These are phyloP conservation scores for Halcyon leucocephala DNA, from an alignment of 2,797 vertebrate species.

Conservation along the genomic window DNA sequence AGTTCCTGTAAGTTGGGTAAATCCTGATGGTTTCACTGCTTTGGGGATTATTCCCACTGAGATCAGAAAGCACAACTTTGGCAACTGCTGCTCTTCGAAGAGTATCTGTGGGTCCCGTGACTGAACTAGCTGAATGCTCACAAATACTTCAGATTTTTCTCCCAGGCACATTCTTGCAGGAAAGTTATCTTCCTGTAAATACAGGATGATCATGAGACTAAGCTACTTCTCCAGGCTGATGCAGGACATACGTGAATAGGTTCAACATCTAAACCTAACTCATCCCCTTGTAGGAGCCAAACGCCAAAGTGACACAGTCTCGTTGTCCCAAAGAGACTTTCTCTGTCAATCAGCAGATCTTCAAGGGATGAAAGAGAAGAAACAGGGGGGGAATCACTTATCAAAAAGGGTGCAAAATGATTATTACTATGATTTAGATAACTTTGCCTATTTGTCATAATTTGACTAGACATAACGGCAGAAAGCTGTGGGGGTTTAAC, in stretches of 20 bases:
- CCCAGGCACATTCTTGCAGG: background rate
- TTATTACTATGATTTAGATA: background rate
- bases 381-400: background rate
- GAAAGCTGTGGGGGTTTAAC: background rate
- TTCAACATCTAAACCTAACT: background rate
- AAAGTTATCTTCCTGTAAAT: background rate
- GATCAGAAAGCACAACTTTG: background rate
- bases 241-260: background rate
- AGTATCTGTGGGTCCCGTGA: accelerated
- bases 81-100: background rate
- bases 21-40: background rate
- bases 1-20: background rate
- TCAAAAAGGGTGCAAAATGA: background rate
- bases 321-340: background rate
- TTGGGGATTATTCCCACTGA: background rate
- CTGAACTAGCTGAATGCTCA: background rate
- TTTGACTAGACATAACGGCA: background rate
- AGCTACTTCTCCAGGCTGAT: background rate
- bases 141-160: background rate
- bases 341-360: background rate
- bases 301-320: accelerated
- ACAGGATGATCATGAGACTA: accelerated
- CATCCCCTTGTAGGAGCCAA: background rate
- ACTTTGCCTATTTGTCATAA: background rate
- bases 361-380: background rate